phyloP scores from a whole-genome alignment of 1,140 invertebrate species.

The Fopius arisanus region DNA sequence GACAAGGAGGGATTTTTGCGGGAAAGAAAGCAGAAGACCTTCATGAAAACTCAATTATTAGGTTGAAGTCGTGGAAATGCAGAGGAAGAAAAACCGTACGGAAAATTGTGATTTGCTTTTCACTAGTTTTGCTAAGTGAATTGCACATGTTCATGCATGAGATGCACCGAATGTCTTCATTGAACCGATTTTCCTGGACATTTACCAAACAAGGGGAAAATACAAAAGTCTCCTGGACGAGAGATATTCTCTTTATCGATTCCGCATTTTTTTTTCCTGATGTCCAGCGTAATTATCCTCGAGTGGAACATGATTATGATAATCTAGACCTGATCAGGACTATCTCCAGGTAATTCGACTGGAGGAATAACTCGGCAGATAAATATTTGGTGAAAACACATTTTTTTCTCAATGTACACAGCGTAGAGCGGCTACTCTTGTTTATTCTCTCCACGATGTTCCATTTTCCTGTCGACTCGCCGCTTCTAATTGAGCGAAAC shows the following conservation, averaged over 20 bases:
- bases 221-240: too few species aligned
- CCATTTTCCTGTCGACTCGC: background rate
- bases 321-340: too few species aligned
- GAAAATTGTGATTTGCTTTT: background rate
- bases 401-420: background rate
- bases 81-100: background rate
- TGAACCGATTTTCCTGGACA: background rate
- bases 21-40: background rate
- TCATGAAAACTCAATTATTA: constrained; percentile 37
- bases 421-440: background rate
- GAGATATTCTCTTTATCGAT: too few species aligned
- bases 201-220: too few species aligned
- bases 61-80: background rate
- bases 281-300: too few species aligned
- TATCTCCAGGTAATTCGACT: too few species aligned
- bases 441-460: background rate
- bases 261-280: too few species aligned
- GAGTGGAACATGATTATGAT: too few species aligned
- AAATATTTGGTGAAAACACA: too few species aligned
- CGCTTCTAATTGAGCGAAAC: constrained; percentile 25
- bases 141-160: too few species aligned
- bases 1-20: background rate
- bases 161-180: background rate
- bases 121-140: too few species aligned
- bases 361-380: too few species aligned